phyloP scores from a whole-genome alignment of 2,113 vertebrate genomes.

The Phalacrocorax aristotelis region DNA sequence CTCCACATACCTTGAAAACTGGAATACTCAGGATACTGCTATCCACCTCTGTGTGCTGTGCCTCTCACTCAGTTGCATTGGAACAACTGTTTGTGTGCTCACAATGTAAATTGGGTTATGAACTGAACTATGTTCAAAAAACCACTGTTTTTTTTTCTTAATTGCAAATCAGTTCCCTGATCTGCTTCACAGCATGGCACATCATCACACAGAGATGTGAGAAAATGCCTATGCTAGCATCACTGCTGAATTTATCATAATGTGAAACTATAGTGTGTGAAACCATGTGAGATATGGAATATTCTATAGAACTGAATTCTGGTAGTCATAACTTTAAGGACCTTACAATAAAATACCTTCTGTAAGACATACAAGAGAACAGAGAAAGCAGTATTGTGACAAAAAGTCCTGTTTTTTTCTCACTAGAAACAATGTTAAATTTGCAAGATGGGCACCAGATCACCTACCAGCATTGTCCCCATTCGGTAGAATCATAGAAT shows the following conservation, averaged over 20 bases:
- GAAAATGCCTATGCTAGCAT: neutral
- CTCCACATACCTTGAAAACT: neutral
- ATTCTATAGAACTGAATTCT: neutral
- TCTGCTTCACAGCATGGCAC: neutral
- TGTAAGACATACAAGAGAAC: neutral
- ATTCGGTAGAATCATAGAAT: neutral
- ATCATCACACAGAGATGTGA: neutral
- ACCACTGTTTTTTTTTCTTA: neutral
- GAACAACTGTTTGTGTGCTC: neutral
- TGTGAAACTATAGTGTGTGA: neutral
- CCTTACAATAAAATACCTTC: neutral
- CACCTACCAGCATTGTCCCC: neutral
- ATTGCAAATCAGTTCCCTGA: neutral
- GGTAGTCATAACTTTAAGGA: neutral
- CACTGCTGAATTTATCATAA: neutral
- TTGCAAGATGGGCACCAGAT: neutral
- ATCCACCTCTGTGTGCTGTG: neutral
- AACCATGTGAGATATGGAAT: neutral
- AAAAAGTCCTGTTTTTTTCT: neutral
- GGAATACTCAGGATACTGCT: neutral
- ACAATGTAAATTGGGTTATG: neutral
- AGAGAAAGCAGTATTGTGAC: neutral
- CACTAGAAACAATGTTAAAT: neutral
- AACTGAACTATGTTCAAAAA: neutral
- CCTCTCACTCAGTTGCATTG: neutral